Evolutionary conservation across 1,140 invertebrate genomes (phyloP).

Genomic region (Eulimnadia texana): DNA sequence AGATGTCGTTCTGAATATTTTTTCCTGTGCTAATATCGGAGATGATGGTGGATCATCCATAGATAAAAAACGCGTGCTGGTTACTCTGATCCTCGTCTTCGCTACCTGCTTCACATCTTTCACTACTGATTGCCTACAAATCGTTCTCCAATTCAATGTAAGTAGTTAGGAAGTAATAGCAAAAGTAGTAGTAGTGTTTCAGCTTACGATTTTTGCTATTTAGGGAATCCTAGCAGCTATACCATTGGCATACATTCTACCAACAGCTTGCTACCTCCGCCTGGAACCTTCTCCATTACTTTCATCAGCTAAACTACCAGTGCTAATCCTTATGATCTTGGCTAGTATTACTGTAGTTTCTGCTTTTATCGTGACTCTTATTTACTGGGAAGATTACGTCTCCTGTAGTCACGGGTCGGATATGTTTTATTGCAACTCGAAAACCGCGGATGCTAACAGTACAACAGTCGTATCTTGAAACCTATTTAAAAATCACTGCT

Average conservation of each 20-base stretch:
- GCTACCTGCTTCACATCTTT: conserved; percentile 61
- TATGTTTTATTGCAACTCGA: conserved; percentile 41
- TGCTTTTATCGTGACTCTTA: conserved; percentile 40
- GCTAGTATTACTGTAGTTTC: conserved; percentile 51
- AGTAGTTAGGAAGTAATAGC: too few species aligned
- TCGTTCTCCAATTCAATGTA: conserved; percentile 73
- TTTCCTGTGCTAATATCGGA: conserved; percentile 21
- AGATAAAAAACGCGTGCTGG: conserved; percentile 6
- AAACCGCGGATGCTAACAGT: too few species aligned
- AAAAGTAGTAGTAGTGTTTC: too few species aligned
- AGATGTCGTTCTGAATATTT: conserved; percentile 46
- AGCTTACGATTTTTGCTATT: too few species aligned
- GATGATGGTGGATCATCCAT: conserved; percentile 31
- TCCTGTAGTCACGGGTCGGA: conserved; percentile 46
- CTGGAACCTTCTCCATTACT: conserved; percentile 54
- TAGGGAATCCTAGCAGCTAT: conserved; percentile 70
- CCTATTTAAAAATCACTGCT: too few species aligned
- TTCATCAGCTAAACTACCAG: conserved; percentile 53
- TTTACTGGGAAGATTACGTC: conserved; percentile 33
- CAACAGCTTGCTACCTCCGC: conserved; percentile 61
- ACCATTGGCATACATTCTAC: conserved; percentile 69
- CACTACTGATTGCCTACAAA: conserved; percentile 68
- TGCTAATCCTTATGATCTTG: conserved; percentile 50
- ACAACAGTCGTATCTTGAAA: too few species aligned
- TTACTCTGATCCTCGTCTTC: conserved; percentile 47